Conservation (phyloP, 2,797 vertebrate genomes). For the Microctenopoma lineatum region DNA sequence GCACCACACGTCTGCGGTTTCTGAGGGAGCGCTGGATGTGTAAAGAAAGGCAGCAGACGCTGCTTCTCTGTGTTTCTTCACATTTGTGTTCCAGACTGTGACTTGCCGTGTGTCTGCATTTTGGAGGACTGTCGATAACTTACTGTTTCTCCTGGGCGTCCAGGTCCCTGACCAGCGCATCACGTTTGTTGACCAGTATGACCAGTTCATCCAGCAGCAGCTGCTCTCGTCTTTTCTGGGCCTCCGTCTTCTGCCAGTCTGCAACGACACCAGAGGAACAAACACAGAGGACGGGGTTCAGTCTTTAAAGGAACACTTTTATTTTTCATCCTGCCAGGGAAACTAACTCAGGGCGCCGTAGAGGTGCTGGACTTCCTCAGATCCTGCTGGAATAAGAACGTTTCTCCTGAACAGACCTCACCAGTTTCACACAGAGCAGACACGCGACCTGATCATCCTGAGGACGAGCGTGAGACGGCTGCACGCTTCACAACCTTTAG, state of each 20-base stretch:
- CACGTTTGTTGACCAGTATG: conserved; percentile 96
- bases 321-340: background rate
- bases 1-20: background rate
- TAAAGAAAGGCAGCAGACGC: conserved; percentile 11
- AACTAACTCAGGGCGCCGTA: background rate
- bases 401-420: background rate
- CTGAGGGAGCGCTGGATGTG: conserved; percentile 3
- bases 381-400: background rate
- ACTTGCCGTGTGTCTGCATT: background rate
- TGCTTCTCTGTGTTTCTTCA: background rate
- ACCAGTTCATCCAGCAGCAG: conserved; percentile 97
- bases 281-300: background rate
- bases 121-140: conserved; percentile 71
- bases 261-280: conserved; percentile 51
- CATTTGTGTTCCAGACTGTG: background rate
- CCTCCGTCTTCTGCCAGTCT: conserved; percentile 99
- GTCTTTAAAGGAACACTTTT: background rate
- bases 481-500: conserved; percentile 1
- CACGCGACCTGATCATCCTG: background rate
- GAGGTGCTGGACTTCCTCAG: background rate
- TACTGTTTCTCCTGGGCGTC: conserved; percentile 98
- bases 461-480: background rate
- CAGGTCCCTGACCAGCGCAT: conserved; percentile 95
- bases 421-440: background rate
- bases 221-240: conserved; percentile 96